Evolutionary conservation across 2,888 invertebrate species (phyloP).

Genomic region (Thecocarcelia acutangulata): DNA sequence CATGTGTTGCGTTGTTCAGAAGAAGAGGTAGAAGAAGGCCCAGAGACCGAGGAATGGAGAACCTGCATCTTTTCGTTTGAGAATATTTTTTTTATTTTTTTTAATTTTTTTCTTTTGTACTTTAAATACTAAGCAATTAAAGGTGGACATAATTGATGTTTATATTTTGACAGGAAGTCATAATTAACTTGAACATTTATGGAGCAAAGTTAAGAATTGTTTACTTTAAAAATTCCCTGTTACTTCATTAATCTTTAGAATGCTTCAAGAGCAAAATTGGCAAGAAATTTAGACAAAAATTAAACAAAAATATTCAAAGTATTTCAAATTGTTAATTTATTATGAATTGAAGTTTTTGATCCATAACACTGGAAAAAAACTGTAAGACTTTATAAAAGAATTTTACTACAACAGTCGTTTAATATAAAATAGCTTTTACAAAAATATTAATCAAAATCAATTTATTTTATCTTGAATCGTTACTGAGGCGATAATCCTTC

Average conservation of each 20-base stretch:
- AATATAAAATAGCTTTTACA: no score
- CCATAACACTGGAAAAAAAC: no score
- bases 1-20: slow-evolving; percentile 13
- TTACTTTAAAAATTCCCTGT: slow-evolving; percentile 20
- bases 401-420: no score
- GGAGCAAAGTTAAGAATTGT: slow-evolving; percentile 9
- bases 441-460: no score
- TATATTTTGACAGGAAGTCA: slow-evolving; percentile 69
- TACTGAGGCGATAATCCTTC: no score
- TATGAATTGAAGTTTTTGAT: neutral
- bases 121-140: slow-evolving; percentile 64
- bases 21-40: slow-evolving; percentile 8
- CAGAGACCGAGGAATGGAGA: neutral
- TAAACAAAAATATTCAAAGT: no score
- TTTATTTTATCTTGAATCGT: no score
- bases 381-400: no score
- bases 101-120: neutral
- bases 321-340: slow-evolving; percentile 3
- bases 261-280: neutral
- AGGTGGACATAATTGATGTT: slow-evolving; percentile 70
- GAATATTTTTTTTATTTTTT: neutral
- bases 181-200: slow-evolving; percentile 63
- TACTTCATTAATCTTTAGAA: slow-evolving; percentile 45
- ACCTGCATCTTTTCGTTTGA: slow-evolving; percentile 2
- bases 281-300: no score